phyloP scores from a whole-genome alignment of 2,888 invertebrate genomes.

The Pimpla rufipes region DNA sequence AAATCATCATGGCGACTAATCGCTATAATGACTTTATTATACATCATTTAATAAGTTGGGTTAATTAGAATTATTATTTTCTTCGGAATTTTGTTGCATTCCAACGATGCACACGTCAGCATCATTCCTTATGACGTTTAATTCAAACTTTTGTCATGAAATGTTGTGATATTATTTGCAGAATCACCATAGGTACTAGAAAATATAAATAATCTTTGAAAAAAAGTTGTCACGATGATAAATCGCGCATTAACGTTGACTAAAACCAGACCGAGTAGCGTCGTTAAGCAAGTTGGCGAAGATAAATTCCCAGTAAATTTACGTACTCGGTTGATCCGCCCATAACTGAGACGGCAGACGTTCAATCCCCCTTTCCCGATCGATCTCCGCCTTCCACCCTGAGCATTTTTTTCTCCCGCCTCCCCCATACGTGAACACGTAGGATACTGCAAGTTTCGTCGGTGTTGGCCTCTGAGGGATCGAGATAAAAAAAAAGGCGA shows the following conservation, averaged over 20 bases:
- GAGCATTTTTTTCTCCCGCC: conserved; percentile 44
- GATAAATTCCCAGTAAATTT: background rate
- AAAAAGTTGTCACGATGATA: background rate
- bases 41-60: no score
- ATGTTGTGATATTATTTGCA: no score
- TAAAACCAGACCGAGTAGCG: background rate
- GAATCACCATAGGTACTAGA: no score
- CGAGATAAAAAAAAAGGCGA: conserved; percentile 35
- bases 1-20: no score
- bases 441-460: conserved; percentile 55
- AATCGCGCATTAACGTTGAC: background rate
- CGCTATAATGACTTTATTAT: no score
- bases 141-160: no score
- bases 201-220: no score
- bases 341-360: conserved; percentile 18
- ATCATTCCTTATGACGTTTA: no score
- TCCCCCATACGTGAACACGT: conserved; percentile 46
- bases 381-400: conserved; percentile 60
- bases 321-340: background rate
- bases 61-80: no score
- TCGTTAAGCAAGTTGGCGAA: background rate
- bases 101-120: no score
- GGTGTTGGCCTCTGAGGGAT: conserved; percentile 64
- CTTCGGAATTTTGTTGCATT: no score
- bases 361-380: conserved; percentile 46